phyloP scores from a whole-genome alignment of 2,113 vertebrate genomes.

The Todiramphus chloris region DNA sequence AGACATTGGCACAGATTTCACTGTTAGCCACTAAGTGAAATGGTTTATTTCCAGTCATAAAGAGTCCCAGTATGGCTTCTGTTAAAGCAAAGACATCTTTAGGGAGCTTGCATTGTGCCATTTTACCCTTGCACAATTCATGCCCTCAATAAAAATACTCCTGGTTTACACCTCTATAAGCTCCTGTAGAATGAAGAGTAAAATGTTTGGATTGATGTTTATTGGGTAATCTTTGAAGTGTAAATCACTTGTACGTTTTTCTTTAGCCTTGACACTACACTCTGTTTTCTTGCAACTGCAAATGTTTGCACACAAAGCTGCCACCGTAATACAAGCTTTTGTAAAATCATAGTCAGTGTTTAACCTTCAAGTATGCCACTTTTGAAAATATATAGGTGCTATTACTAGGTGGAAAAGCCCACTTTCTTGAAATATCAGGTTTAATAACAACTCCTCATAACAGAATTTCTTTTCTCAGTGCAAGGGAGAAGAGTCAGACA shows the following conservation, averaged over 20 bases:
- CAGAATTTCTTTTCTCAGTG: neutral
- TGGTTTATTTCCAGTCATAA: neutral
- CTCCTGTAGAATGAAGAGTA: neutral
- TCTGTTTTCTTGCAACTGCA: neutral
- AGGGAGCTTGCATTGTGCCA: neutral
- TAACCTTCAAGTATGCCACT: slow-evolving; percentile 15
- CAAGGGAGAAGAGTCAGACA: neutral
- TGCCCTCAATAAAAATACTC: neutral
- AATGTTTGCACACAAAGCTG: neutral
- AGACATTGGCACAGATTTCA: neutral
- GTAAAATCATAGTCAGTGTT: neutral
- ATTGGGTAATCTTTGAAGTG: slow-evolving; percentile 3
- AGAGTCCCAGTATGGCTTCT: neutral
- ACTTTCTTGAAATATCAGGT: neutral
- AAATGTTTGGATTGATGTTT: slow-evolving; percentile 1
- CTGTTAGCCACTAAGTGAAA: neutral
- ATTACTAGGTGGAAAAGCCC: neutral
- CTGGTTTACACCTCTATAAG: neutral
- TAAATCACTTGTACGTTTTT: neutral
- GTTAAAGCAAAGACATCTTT: neutral
- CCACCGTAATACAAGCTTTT: neutral
- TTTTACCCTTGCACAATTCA: neutral
- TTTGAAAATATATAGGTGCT: neutral
- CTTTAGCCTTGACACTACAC: neutral
- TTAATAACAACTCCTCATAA: neutral